Base-by-base conservation (phyloP, 2,888 invertebrate species). In the Hoplodrina blanda region DNA sequence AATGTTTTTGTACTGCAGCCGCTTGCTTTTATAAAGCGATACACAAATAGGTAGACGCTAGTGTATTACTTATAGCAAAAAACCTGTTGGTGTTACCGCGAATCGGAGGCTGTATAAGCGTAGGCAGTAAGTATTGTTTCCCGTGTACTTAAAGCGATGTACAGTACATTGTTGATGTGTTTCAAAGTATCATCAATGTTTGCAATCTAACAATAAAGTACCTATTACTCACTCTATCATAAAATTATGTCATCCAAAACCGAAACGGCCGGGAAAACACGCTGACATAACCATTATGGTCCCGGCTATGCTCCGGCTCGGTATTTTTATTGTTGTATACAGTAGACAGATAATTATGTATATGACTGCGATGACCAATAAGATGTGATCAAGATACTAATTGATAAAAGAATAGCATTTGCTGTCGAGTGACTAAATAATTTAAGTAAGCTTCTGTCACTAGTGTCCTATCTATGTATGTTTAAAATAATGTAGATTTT, bases 21-120 rank as follows among this genome's bases (percentile, higher is more conserved):
- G 87, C 85, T 89, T 87, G 92, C 91, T 91, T 94, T 95, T 95
- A 95, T 95, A 95, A 95, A 95, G 93, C 94, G 89, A 93, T 89
- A 91, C 93, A 92, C 89, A 94, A 94, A 95, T 94, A 41, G 41
- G 41, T 41, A 94, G 90, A 87, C 88, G 87, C 85, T 89, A 86
- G 90, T 89, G 89, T 91, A 90, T 91, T 89, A 46, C 46, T 46
- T 46, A 89, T 87, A 88, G 89, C 90, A 93, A 94, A 94, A 95
- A 95, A 95, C 95, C 92, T 88, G 94, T 94, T 90, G 87, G 88
- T 85, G 90, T 91, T 93, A 94, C 93, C 87, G 90, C 90, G 93
- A 94, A 92, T 90, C 92, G 84, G 89, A 91, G 89, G 90, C 89
- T 90, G 89, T 89, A 87, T 87, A 89, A 87, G 90, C 89, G 92